Evolutionary conservation across 2,113 vertebrate genomes (phyloP).

Genomic region (Pygoscelis adeliae): DNA sequence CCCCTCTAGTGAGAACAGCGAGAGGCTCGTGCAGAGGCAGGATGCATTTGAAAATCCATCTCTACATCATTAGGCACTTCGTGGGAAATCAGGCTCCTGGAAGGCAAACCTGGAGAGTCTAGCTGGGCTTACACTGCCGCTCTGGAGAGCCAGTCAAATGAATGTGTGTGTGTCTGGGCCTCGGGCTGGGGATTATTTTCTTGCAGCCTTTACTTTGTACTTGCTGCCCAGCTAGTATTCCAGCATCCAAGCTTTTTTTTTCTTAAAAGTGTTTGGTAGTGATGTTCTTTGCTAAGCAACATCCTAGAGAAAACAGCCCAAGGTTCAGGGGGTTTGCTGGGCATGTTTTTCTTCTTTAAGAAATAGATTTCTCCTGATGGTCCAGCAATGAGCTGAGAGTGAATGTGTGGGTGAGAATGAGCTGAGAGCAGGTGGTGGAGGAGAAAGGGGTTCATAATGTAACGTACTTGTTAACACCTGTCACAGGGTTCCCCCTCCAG

Average conservation of each 20-base stretch:
- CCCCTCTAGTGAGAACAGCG: neutral
- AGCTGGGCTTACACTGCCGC: neutral
- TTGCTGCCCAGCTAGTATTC: neutral
- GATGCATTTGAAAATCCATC: neutral
- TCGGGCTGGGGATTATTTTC: neutral
- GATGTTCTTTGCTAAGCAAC: neutral
- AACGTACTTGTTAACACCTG: conserved; percentile 85
- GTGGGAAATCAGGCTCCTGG: neutral
- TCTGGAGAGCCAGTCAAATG: neutral
- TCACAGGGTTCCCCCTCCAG: conserved; percentile 97
- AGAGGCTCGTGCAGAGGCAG: neutral
- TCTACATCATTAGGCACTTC: neutral
- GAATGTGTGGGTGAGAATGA: conserved; percentile 56
- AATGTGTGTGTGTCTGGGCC: neutral
- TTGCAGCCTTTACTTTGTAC: neutral
- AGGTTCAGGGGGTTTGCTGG: neutral
- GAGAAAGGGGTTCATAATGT: conserved; percentile 60
- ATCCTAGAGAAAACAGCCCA: neutral
- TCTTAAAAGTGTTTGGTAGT: neutral
- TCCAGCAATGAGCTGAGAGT: neutral
- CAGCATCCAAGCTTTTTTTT: neutral
- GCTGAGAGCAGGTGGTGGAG: conserved; percentile 27
- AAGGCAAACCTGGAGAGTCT: neutral
- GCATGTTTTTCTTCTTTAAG: neutral
- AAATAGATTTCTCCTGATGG: neutral